Base-by-base conservation (phyloP, 1,140 invertebrate species). In the Nebria ingens region DNA sequence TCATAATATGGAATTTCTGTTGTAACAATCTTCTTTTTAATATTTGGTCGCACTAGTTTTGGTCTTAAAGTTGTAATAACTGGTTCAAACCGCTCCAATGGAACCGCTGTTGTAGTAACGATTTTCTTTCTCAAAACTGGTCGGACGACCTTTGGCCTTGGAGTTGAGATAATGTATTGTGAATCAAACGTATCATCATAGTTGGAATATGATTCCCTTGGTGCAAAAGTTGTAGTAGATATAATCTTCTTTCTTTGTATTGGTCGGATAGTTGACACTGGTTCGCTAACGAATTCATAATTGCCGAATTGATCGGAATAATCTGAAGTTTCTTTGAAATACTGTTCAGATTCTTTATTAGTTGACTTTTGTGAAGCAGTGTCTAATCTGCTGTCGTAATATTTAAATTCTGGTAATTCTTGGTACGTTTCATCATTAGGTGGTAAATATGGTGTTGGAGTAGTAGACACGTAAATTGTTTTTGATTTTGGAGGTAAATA, bases 311-410 rank as follows among this genome's bases (percentile, higher is more conserved):
- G 25, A 34, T 34, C 25, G 25, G n/a, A 34, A 34, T 34, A 12
- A 17, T 4, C 40, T n/a, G 17, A 17, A 11, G 6, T 45, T 17
- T n/a, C n/a, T n/a, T n/a, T n/a, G n/a, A n/a, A n/a, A n/a, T n/a
- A n/a, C n/a, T n/a, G n/a, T n/a, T n/a, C n/a, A n/a, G n/a, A n/a
- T n/a, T n/a, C n/a, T n/a, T n/a, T n/a, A n/a, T n/a, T n/a, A n/a
- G n/a, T n/a, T 4, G 40, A 6, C 40, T 45, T 45, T 17, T 45
- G 6, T 11, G 40, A 11, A 12, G 9, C 40, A 45, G 40, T 45
- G 17, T 45, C 50, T 2, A 59, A 57, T 57, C 64, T 49, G 38
- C 61, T 65, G 22, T 64, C 64, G 42, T 63, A 64, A 19, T 55
- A 60, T 45, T 17, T 45, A 17, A 45, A 45, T 45, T 6, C 6